phyloP scores from a whole-genome alignment of 2,888 invertebrate genomes.

The Cheilosia variabilis region DNA sequence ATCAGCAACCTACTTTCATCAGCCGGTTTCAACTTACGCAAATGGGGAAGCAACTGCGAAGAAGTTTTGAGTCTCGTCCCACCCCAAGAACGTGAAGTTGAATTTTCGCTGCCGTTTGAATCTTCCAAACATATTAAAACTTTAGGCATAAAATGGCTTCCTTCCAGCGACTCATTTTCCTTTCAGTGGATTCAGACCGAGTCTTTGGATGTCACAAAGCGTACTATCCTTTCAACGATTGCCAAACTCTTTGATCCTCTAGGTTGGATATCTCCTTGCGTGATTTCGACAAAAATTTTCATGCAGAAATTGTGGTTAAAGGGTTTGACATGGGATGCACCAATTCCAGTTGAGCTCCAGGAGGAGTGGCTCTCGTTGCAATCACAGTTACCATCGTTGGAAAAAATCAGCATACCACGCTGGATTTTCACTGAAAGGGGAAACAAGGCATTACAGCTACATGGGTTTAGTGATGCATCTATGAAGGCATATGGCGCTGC shows the following conservation, averaged over 20 bases:
- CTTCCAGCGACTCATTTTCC: not conserved
- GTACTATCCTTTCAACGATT: conserved; percentile 15
- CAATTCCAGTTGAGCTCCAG: conserved; percentile 4
- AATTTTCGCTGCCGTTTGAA: not conserved
- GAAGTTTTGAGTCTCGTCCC: not conserved
- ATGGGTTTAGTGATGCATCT: conserved; percentile 46
- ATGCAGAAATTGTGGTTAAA: conserved; percentile 36
- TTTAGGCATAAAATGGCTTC: conserved; percentile 18
- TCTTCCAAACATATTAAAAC: not conserved
- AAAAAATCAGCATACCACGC: not conserved
- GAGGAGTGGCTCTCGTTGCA: too few relatives aligned
- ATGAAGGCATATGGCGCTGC: conserved; percentile 34
- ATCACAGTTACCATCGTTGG: too few relatives aligned
- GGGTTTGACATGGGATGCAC: conserved; percentile 32
- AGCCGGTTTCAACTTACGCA: conserved; percentile 12
- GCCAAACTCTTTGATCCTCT: conserved; percentile 39
- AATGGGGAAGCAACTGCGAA: conserved; percentile 15
- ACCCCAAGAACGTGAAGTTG: not conserved
- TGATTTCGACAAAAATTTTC: conserved; percentile 34
- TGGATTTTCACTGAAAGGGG: conserved; percentile 18
- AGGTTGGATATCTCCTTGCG: conserved; percentile 33
- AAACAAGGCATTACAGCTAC: conserved; percentile 5
- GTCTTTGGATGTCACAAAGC: not conserved
- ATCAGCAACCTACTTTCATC: not conserved
- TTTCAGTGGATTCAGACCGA: conserved; percentile 6